phyloP scores from a whole-genome alignment of 2,797 vertebrate species.

The Cyclura pinguis region DNA sequence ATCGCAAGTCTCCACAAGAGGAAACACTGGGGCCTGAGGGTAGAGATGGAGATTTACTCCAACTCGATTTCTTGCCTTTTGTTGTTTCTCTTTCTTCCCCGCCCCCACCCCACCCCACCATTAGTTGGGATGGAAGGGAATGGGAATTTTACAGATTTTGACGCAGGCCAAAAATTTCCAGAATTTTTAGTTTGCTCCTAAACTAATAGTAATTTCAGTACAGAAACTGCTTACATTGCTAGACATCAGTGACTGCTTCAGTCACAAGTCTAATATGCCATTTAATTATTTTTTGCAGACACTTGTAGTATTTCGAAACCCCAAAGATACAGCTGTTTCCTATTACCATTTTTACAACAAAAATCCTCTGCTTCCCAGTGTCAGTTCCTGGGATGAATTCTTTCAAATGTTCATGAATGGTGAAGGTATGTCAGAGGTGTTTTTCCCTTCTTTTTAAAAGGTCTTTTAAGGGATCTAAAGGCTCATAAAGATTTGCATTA shows the following conservation, averaged over 20 bases:
- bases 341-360: conserved; percentile 87
- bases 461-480: too few relatives aligned
- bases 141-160: neutral
- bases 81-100: neutral
- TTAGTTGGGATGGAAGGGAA: neutral
- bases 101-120: too few relatives aligned
- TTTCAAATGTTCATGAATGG: conserved; percentile 83
- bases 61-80: neutral
- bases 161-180: neutral
- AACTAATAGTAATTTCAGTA: neutral
- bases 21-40: neutral
- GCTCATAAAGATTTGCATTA: neutral
- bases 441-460: neutral
- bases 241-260: neutral
- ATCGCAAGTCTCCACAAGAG: neutral
- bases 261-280: neutral
- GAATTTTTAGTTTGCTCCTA: neutral
- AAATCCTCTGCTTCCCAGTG: conserved; percentile 81
- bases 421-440: conserved; percentile 77
- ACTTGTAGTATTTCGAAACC: conserved; percentile 87
- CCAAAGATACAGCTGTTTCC: conserved; percentile 87
- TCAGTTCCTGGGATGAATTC: conserved; percentile 84
- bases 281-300: conserved; percentile 75
- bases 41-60: too few relatives aligned
- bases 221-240: neutral